phyloP scores from a whole-genome alignment of 2,888 invertebrate species.

The Scelioninae gen. 1 region DNA sequence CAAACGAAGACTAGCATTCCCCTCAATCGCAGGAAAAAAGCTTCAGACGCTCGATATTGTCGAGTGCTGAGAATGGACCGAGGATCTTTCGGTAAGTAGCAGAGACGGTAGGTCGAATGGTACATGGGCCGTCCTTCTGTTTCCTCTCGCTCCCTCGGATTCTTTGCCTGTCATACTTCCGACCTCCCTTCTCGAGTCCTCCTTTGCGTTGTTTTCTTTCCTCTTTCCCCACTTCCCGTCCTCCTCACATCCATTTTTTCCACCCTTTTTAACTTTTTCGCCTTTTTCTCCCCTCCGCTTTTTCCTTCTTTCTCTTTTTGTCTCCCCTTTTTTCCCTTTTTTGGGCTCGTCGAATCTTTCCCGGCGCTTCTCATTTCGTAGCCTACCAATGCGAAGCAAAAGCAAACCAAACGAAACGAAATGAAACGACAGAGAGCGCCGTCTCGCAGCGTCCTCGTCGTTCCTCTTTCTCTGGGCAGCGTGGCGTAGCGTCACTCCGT shows the following conservation, averaged over 20 bases:
- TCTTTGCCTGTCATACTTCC: conserved; percentile 65
- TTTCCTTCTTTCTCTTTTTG: conserved; percentile 49
- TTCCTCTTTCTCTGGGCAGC: conserved; percentile 53
- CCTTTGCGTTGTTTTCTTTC: conserved; percentile 47
- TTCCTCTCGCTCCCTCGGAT: conserved; percentile 52
- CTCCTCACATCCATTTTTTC: conserved; percentile 50
- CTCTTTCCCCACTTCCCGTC: conserved; percentile 13
- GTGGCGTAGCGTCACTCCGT: no score
- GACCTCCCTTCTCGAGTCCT: conserved; percentile 54
- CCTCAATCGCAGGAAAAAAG: conserved; percentile 29
- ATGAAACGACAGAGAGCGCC: conserved; percentile 70
- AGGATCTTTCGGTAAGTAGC: conserved; percentile 65
- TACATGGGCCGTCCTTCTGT: conserved; percentile 61
- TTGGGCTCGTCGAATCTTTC: conserved; percentile 64
- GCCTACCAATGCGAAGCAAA: conserved; percentile 74
- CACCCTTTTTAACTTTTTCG: conserved; percentile 55
- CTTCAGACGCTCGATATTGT: conserved; percentile 45
- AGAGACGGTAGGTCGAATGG: conserved; percentile 55
- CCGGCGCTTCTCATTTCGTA: conserved; percentile 74
- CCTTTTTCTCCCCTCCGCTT: conserved; percentile 73
- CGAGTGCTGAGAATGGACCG: conserved; percentile 49
- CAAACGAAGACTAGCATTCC: conserved; percentile 30
- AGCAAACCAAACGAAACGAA: conserved; percentile 79
- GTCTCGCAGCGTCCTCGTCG: conserved; percentile 25
- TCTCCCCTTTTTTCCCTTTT: conserved; percentile 65